Base-by-base conservation (phyloP, 2,113 vertebrate species). In the Aptenodytes forsteri region DNA sequence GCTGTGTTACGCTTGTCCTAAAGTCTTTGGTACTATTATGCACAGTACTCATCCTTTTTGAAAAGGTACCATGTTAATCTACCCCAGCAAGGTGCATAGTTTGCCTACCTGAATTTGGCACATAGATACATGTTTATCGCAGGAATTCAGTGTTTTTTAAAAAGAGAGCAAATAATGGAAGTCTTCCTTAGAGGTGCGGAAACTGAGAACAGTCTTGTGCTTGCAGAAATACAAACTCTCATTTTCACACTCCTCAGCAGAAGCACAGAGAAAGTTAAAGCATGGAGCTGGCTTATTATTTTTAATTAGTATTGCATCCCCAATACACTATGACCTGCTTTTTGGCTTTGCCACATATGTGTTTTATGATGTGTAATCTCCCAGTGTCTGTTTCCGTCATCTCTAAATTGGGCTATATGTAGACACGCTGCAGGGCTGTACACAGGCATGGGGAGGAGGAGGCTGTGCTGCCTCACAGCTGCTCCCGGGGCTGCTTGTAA, bases 101-200 rank as follows among this genome's bases (percentile, higher is more conserved):
- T 87, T 73, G 13, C 40, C 42, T 34, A 3, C 1, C 3, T 27
- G 47, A 73, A 46, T 81, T 42, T 77, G 76, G 22, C 46, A 62
- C 42, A 15, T 3, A 40, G 21, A 30, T 23, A 32, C 4, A 2
- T 1, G 7, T 36, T 79, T n/a, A 69, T 18, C 0, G 3, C 62
- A 76, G 34, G n/a, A 91, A 59, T 47, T 34, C 38, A 61, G 8
- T 4, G 46, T 36, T 71, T 66, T 15, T 40, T 16, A 71, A 67
- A 58, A 56, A 46, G 4, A 47, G 1, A 52, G 11, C 54, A 83
- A 80, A 46, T 40, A 86, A 34, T 5, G 14, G 8, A 46, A 59
- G 6, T 21, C 36, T 73, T 86, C 15, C 16, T 72, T 44, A 61
- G 26, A 46, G 17, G 4, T 49, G 29, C 7, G 22, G 19, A 93